These are phyloP conservation scores for Mylabris phalerata DNA, from an alignment of 1,140 invertebrate genomes.

Conservation along the genomic window DNA sequence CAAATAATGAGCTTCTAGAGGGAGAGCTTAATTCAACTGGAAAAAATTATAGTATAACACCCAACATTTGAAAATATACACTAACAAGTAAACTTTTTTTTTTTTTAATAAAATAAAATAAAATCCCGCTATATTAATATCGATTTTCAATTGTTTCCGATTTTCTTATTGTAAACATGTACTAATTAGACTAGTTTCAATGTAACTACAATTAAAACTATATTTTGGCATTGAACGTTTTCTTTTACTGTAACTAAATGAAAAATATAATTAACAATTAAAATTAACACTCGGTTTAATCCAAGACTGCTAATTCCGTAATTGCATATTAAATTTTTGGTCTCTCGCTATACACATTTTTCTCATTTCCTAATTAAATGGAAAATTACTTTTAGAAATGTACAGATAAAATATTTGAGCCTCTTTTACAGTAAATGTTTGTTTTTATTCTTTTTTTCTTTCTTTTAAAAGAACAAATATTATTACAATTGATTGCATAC, in stretches of 20 bases:
- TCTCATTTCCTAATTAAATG: slow-evolving; percentile 19
- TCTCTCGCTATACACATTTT: slow-evolving; percentile 16
- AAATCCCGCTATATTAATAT: no score
- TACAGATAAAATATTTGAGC: neutral
- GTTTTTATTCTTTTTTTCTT: no score
- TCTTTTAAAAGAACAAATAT: no score
- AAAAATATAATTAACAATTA: slow-evolving; percentile 20
- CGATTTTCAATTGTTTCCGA: no score
- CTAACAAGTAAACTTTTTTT: no score
- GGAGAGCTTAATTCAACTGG: slow-evolving; percentile 11
- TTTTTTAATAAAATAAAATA: no score
- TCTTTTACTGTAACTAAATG: slow-evolving; percentile 12
- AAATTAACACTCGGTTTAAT: slow-evolving; percentile 19
- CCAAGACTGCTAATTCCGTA: slow-evolving; percentile 15
- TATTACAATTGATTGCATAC: no score
- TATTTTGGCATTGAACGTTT: slow-evolving; percentile 11
- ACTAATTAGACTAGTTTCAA: no score
- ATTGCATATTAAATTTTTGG: slow-evolving; percentile 20
- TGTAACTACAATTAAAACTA: slow-evolving; percentile 17
- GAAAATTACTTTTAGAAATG: slow-evolving; percentile 19
- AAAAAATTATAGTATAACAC: no score
- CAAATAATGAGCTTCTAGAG: slow-evolving; percentile 11
- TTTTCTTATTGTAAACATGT: no score
- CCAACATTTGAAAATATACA: no score
- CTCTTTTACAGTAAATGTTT: no score